Percentiles rank a stretch among this genome's conserved stretches.
These are phyloP conservation scores for Pelecanus crispus DNA, from an alignment of 2,113 vertebrate genomes.

Conservation along the genomic window DNA sequence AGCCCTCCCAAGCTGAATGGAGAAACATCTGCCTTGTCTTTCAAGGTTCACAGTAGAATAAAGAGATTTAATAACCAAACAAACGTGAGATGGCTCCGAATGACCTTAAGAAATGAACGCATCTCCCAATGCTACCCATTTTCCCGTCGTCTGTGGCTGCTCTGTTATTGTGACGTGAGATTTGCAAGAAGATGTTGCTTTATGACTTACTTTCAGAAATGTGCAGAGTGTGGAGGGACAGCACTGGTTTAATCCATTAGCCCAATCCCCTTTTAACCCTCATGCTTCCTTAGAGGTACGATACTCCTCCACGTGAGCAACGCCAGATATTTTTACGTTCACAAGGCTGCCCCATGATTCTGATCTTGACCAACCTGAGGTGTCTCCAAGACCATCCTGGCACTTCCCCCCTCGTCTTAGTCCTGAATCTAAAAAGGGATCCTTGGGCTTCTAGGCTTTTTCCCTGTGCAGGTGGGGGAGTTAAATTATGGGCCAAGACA, in stretches of 20 bases:
- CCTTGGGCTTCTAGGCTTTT: not conserved
- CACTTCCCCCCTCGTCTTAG: not conserved
- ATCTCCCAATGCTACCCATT: not conserved
- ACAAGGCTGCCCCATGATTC: rapidly evolving
- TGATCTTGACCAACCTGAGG: not conserved
- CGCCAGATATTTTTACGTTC: not conserved
- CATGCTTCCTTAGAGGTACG: not conserved
- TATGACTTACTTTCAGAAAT: not conserved
- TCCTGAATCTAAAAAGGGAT: not conserved
- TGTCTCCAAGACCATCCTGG: not conserved
- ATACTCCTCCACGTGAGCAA: not conserved
- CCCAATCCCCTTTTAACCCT: not conserved
- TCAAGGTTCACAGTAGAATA: not conserved
- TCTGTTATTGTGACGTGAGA: not conserved
- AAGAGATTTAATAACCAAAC: not conserved
- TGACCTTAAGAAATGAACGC: not conserved
- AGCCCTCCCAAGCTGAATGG: not conserved
- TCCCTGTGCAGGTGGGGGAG: too few species aligned
- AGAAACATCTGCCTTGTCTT: not conserved
- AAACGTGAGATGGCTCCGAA: not conserved
- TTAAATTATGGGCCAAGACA: not conserved
- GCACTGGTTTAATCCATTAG: not conserved
- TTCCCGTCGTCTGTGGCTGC: not conserved
- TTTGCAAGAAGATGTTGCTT: not conserved
- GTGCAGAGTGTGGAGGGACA: not conserved